Base-by-base conservation (phyloP, 2,888 invertebrate species). In the Opisthograptis luteolata region DNA sequence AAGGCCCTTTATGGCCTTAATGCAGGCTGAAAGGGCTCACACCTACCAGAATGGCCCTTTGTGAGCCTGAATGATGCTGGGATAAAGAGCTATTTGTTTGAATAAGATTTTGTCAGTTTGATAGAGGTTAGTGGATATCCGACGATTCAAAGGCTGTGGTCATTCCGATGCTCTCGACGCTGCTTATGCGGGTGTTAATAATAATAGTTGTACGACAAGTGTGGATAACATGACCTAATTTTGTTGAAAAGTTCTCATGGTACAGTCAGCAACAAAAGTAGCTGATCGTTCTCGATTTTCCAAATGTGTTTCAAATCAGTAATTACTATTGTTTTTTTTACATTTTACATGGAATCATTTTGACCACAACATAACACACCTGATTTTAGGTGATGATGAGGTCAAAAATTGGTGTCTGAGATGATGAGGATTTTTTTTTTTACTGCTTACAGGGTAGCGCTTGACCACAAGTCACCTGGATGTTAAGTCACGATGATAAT, bases 21-120 rank as follows among this genome's bases (percentile, higher is more conserved):
- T 49, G 52, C 43, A 52, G 41, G 48, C 43, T 52, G 58, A 62
- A 55, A 56, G 55, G 57, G 53, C 71, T 76, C 77, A 78, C 79
- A 78, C 79, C 78, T 78, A 48, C 68, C 62, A 67, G 67, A 76
- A 71, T 68, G 59, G 64, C 31, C 64, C 62, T 66, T 78, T 78
- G 76, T 77, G 62, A 30, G 25, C 20, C 60, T 75, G 64, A 74
- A 78, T 65, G 64, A 60, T 45, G 64, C 41, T 51, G 43, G 68
- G 66, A 76, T 73, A 74, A 78, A 76, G 70, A 49, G 40, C 9
- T 24, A 30, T 47, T 48, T 56, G 35, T 37, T 48, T 58, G 56
- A 61, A 57, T 59, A 51, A 62, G 59, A 62, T 63, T 57, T 48
- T 58, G 64, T 62, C 60, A 56, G 57, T 20, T 53, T 50, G 63